Evolutionary conservation across 2,888 invertebrate species (phyloP), one percentile per base, ranked within the genome.

Genomic region (Rugalucina vietnamica): DNA sequence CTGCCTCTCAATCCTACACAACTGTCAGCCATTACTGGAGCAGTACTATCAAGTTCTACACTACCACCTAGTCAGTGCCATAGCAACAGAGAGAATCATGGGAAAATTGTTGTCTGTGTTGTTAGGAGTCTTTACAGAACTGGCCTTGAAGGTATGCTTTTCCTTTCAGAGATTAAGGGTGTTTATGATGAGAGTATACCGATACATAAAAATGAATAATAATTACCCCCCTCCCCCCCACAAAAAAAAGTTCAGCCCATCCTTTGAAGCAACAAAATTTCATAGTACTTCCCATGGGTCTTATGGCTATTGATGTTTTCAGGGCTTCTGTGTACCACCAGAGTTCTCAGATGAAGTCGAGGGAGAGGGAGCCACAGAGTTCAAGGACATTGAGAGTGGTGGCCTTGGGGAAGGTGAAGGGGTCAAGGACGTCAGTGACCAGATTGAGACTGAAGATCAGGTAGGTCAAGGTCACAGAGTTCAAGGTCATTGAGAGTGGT

Each of bases 371-470:
- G 94, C 93, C 21, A 95, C 94, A 12, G 94, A 95, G 85, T 95
- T 96, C 87, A 94, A 95, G 89, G 95, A 96, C 84, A 95, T 95
- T 74, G 95, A 95, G 86, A 98, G 98, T 8, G 97, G 98, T 93
- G 99, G 99, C 0, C 95, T 99, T 4, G 98, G 98, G 0, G 99
- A 99, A 85, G 99, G 99, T 0, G 97, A 97, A 95, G 98, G 98
- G 0, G 97, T 97, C 90, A 98, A 97, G 92, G 99, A 99, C 95
- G 98, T 99, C 36, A 99, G 99, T 0, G 99, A 99, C 83, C 97
- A 95, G 93, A 98, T 99, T 76, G 97, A 98, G 94, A 96, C 96
- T n/a, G 95, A 95, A 88, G 99, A 99, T 95, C 99, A 99, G 93
- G 93, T 95, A 80, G 10, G 65, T n/a, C n/a, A n/a, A n/a, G n/a